Base-by-base conservation (phyloP, 2,888 invertebrate species). In the Tridacna gigas region DNA sequence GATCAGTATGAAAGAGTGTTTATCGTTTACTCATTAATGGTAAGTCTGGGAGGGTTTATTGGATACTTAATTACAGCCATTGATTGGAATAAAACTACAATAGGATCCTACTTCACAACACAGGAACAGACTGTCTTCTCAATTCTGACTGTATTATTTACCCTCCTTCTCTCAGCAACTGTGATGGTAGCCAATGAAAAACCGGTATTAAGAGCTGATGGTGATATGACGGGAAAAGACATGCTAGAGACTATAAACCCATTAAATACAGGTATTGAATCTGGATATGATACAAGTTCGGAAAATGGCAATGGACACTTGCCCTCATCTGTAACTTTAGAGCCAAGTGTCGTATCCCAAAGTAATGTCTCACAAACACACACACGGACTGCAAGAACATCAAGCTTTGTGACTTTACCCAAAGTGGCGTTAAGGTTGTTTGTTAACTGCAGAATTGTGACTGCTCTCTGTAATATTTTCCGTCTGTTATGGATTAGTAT, bases 11-110 rank as follows among this genome's bases (percentile, higher is more conserved):
- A 98, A 0, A 96, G 97, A 92, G 98, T 98, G 0, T 96, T 99
- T 26, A 98, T 98, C 91, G 98, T 98, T 1, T 99, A 99, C 94
- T 99, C 99, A 0, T 96, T 99, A 89, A 98, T 99, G 98, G 98
- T 99, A 13, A 99, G 99, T 5, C 95, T 98, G 0, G 99, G 99
- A 0, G 99, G 99, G 2, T 97, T 98, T 93, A 96, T 99, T 95
- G 99, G 99, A 0, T 99, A 99, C 94, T 97, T 97, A 2, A 91
- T 95, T 47, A 94, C 94, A 0, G 94, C 94, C 11, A 97, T 99
- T 83, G 97, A 99, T 95, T 99, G 99, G 99, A 98, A 98, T 93
- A 96, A 96, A 74, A 98, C 97, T 0, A 76, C 85, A 9, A 73
- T 94, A 3, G 94, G 94, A 4, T 47, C 84, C 0, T 92, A 91